Evolutionary conservation across 2,797 vertebrate species (phyloP).

Genomic region (Oreonectes daqikongensis): DNA sequence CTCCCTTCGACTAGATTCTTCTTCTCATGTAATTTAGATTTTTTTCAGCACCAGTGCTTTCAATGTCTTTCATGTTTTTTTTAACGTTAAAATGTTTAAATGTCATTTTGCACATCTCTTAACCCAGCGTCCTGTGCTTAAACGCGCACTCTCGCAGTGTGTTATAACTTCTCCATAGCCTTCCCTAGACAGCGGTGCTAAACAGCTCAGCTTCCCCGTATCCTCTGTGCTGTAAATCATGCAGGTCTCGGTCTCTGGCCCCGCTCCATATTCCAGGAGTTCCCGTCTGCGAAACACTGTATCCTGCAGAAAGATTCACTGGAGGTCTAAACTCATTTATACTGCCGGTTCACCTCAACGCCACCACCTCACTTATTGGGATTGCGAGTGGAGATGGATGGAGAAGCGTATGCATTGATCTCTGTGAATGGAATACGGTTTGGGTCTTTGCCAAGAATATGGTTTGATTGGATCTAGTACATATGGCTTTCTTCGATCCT

Average conservation of each 20-base stretch:
- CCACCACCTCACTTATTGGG: constrained; percentile 21
- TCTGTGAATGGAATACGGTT: background rate
- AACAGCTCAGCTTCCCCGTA: constrained; percentile 3
- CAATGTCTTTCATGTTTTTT: background rate
- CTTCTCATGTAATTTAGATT: too few species aligned
- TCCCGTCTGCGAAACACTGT: constrained; percentile 1
- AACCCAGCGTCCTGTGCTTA: background rate
- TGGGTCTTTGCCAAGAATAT: constrained; percentile 54
- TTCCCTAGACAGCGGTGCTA: constrained; percentile 8
- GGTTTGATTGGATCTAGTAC: constrained; percentile 39
- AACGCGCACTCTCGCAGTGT: background rate
- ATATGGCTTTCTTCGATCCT: constrained; percentile 39
- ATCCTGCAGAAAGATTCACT: constrained; percentile 22
- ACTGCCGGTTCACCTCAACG: constrained; percentile 25
- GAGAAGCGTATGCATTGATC: constrained; percentile 13
- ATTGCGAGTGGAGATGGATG: background rate
- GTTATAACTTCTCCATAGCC: background rate
- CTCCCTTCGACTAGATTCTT: background rate
- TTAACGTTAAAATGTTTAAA: background rate
- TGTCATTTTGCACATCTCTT: background rate
- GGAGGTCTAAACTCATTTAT: constrained; percentile 10
- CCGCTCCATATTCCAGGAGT: background rate
- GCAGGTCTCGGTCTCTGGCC: background rate
- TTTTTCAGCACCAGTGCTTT: background rate
- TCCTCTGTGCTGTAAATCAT: constrained; percentile 23